A percentile compares a stretch with the other conserved stretches of the same genome.
These are phyloP conservation scores for Drosophila bifasciata DNA, from an alignment of 1,140 invertebrate species.

Conservation along the genomic window DNA sequence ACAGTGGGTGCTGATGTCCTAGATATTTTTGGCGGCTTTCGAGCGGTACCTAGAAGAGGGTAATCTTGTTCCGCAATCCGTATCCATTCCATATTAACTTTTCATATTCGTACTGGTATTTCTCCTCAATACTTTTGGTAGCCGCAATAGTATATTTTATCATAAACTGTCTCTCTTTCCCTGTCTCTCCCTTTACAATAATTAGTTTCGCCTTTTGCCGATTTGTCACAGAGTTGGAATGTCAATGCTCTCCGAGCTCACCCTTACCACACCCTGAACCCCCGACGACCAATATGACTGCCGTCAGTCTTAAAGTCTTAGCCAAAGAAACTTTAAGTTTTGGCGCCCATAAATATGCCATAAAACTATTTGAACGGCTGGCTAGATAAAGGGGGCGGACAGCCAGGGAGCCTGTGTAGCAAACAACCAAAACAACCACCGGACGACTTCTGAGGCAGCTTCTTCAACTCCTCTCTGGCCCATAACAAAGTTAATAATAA, in stretches of 20 bases:
- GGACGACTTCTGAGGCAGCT: constrained; percentile 57
- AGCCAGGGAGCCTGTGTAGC: constrained; percentile 69
- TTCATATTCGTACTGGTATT: background rate
- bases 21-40: too few relatives aligned
- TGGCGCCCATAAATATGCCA: constrained; percentile 80
- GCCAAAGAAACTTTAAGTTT: constrained; percentile 73
- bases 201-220: constrained; percentile 67
- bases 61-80: too few relatives aligned
- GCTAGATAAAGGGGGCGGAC: constrained; percentile 78
- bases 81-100: too few relatives aligned
- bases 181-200: constrained; percentile 57
- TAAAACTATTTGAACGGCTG: constrained; percentile 74
- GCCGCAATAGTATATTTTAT: constrained; percentile 45
- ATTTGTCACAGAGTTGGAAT: constrained; percentile 67
- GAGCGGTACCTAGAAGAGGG: too few relatives aligned
- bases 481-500: constrained; percentile 82
- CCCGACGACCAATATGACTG: too few relatives aligned
- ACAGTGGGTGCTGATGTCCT: too few relatives aligned
- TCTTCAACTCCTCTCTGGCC: constrained; percentile 31
- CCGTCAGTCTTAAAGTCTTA: constrained; percentile 72
- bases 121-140: background rate
- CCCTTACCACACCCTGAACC: too few relatives aligned
- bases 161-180: constrained; percentile 28
- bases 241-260: constrained; percentile 40
- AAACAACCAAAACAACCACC: constrained; percentile 53